Conservation (phyloP, 2,113 vertebrate species). For the Rhinolophus sinicus region DNA sequence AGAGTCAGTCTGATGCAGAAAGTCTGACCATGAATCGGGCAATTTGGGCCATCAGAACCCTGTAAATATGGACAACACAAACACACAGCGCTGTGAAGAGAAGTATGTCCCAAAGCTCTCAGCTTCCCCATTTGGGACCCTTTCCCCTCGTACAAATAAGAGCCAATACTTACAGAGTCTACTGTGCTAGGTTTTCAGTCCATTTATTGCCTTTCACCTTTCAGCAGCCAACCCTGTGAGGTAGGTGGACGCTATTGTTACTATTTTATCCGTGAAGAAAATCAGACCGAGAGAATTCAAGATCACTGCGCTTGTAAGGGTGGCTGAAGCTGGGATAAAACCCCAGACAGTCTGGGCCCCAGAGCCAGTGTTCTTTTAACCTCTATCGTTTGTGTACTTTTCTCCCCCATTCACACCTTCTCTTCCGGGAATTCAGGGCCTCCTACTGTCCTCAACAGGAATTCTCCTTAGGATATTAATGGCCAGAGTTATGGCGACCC, state of each 20-base stretch:
- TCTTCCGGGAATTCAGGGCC: not conserved
- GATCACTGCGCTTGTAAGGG: not conserved
- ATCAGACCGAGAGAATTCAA: not conserved
- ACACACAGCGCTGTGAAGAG: not conserved
- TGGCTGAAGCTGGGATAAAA: not conserved
- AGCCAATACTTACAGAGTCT: too few relatives aligned
- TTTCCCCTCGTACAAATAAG: not conserved
- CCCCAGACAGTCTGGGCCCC: not conserved
- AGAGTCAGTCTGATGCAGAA: not conserved
- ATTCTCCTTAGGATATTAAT: not conserved
- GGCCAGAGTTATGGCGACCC: not conserved
- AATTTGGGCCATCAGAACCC: not conserved
- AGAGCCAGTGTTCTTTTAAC: not conserved
- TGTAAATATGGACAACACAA: fast-evolving
- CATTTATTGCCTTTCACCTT: not conserved
- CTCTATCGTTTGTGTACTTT: not conserved
- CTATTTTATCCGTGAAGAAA: not conserved
- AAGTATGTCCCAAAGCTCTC: not conserved
- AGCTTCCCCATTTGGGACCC: too few relatives aligned
- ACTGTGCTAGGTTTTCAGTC: not conserved
- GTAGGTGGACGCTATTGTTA: not conserved
- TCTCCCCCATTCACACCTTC: not conserved
- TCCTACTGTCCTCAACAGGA: not conserved
- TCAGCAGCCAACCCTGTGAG: not conserved
- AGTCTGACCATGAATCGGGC: not conserved